phyloP scores from a whole-genome alignment of 2,113 vertebrate species.

The Tichodroma muraria region DNA sequence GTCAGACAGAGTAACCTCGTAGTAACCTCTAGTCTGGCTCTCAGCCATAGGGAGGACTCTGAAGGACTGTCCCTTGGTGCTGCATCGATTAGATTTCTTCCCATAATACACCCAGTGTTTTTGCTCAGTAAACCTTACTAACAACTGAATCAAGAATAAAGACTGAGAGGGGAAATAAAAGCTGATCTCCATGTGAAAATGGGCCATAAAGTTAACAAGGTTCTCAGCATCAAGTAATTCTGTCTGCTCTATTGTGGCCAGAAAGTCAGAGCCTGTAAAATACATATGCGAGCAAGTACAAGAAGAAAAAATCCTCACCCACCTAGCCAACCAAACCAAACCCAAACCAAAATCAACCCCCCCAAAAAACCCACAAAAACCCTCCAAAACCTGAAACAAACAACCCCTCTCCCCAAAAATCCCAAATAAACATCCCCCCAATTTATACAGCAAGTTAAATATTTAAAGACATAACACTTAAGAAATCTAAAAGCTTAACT shows the following conservation, averaged over 20 bases:
- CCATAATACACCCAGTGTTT: slow-evolving; percentile 74
- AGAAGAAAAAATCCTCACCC: not conserved
- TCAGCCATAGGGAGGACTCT: slow-evolving; percentile 46
- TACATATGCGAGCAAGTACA: not conserved
- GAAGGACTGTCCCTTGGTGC: not conserved
- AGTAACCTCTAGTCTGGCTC: slow-evolving; percentile 82
- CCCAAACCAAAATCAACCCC: not conserved
- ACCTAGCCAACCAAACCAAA: not conserved
- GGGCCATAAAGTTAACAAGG: slow-evolving; percentile 54
- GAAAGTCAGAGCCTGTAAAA: slow-evolving; percentile 14
- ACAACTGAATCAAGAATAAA: slow-evolving; percentile 55
- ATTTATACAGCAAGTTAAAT: not conserved
- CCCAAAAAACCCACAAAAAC: accelerated
- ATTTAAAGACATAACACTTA: not conserved
- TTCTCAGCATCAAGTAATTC: slow-evolving; percentile 29
- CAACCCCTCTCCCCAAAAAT: not conserved
- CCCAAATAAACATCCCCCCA: not conserved
- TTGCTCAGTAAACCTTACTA: slow-evolving; percentile 64
- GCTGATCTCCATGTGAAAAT: slow-evolving; percentile 56
- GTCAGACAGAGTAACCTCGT: slow-evolving; percentile 88
- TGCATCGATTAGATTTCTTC: slow-evolving; percentile 70
- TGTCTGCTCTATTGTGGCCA: not conserved
- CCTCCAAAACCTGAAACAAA: not conserved
- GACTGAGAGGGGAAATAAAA: slow-evolving; percentile 44
- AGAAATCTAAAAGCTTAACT: not conserved